These are phyloP conservation scores for Chirona hameri DNA, from an alignment of 2,888 invertebrate genomes.

Conservation along the genomic window DNA sequence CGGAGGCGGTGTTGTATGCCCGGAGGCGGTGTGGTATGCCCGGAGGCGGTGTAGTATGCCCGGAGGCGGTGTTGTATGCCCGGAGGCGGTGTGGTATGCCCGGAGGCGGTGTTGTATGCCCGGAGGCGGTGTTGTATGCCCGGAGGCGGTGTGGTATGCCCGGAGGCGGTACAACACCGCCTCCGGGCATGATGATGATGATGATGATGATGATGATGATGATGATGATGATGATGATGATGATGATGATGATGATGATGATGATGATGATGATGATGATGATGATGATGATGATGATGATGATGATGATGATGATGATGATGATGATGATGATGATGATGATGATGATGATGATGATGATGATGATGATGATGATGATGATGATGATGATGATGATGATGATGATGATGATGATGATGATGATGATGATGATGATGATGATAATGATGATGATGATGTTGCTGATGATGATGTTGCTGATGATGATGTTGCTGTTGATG, in stretches of 20 bases:
- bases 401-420: constrained; percentile 22
- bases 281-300: background rate
- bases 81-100: too few relatives aligned
- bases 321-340: constrained; percentile 22
- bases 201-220: background rate
- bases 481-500: too few relatives aligned
- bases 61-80: too few relatives aligned
- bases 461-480: too few relatives aligned
- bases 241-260: background rate
- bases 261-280: background rate
- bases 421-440: constrained; percentile 22
- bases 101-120: too few relatives aligned
- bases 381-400: constrained; percentile 22
- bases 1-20: too few relatives aligned
- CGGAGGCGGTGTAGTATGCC: too few relatives aligned
- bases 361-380: constrained; percentile 22
- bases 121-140: too few relatives aligned
- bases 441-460: too few relatives aligned
- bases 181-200: background rate
- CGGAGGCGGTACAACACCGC: too few relatives aligned
- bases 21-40: too few relatives aligned
- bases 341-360: constrained; percentile 22
- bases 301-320: background rate
- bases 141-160: too few relatives aligned
- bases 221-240: background rate